A percentile compares a stretch with the other conserved stretches of the same genome.
Conservation (phyloP, 2,113 vertebrate species). For the Pitta sordida region DNA sequence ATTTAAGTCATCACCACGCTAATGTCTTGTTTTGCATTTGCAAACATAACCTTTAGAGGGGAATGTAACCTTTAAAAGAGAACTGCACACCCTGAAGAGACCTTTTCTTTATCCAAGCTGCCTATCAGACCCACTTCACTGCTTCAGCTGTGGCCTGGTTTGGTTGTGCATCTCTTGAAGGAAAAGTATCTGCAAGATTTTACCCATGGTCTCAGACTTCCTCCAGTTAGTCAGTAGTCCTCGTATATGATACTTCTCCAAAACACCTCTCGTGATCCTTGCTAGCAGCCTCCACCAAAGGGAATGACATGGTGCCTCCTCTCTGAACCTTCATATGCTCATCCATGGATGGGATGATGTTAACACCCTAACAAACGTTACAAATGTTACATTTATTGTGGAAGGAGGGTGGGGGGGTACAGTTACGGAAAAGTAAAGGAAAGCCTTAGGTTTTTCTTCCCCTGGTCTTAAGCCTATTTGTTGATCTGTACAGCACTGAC, state of each 20-base stretch:
- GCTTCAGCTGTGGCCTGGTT: background rate
- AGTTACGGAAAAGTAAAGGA: background rate
- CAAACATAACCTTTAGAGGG: slow-evolving; percentile 29
- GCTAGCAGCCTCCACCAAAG: background rate
- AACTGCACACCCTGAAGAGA: background rate
- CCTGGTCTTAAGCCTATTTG: background rate
- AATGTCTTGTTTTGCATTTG: background rate
- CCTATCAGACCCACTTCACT: background rate
- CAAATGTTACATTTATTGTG: background rate
- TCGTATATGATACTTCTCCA: background rate
- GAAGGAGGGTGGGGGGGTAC: fast-evolving
- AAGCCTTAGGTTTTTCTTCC: background rate
- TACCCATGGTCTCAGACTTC: background rate
- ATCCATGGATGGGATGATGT: background rate
- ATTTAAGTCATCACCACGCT: background rate
- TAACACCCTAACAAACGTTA: background rate
- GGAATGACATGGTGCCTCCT: background rate
- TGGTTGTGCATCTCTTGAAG: background rate
- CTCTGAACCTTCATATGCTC: fast-evolving
- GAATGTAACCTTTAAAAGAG: slow-evolving; percentile 37
- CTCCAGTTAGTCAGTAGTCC: background rate
- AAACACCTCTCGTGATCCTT: background rate
- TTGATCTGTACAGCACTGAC: fast-evolving
- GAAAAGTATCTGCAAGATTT: background rate
- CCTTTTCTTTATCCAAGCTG: background rate